Evolutionary conservation across 2,888 invertebrate species (phyloP).

Genomic region (Drosophila limbata): DNA sequence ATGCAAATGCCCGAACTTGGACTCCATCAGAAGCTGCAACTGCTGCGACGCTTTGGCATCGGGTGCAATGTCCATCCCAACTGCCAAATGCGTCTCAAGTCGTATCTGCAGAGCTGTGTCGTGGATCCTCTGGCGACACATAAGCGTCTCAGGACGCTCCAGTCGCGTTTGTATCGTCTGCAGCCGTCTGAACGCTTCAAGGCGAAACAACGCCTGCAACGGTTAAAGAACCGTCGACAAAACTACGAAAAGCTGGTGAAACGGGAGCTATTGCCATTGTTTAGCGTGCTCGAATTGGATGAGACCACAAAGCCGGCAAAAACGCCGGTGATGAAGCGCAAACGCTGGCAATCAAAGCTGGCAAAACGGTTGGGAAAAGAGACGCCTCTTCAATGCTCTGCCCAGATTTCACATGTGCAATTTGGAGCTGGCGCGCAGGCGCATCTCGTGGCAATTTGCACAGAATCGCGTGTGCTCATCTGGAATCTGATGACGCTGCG

Average conservation of each 20-base stretch:
- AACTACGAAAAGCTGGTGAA: constrained; percentile 59
- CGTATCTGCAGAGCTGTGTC: constrained; percentile 64
- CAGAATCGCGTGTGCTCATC: constrained; percentile 87
- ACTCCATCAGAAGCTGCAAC: constrained; percentile 83
- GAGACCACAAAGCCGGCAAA: constrained; percentile 40
- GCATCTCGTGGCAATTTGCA: constrained; percentile 83
- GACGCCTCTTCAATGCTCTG: constrained; percentile 62
- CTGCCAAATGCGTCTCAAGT: constrained; percentile 56
- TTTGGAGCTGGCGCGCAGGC: constrained; percentile 84
- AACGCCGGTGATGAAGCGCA: not conserved
- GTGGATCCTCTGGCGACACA: constrained; percentile 7
- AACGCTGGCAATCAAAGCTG: constrained; percentile 4
- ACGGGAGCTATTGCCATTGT: constrained; percentile 72
- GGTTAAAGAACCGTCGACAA: constrained; percentile 53
- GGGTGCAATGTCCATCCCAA: constrained; percentile 69
- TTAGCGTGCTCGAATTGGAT: constrained; percentile 73
- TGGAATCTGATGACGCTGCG: constrained; percentile 90
- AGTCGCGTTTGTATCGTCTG: constrained; percentile 63
- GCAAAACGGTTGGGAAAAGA: not conserved
- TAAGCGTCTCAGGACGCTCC: constrained; percentile 46
- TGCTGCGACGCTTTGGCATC: constrained; percentile 81
- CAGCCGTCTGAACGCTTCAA: constrained; percentile 79
- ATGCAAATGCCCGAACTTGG: constrained; percentile 80
- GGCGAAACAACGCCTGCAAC: constrained; percentile 79
- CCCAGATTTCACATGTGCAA: constrained; percentile 81